These are phyloP conservation scores for Proales similis DNA, from an alignment of 1,140 invertebrate species.

Conservation along the genomic window DNA sequence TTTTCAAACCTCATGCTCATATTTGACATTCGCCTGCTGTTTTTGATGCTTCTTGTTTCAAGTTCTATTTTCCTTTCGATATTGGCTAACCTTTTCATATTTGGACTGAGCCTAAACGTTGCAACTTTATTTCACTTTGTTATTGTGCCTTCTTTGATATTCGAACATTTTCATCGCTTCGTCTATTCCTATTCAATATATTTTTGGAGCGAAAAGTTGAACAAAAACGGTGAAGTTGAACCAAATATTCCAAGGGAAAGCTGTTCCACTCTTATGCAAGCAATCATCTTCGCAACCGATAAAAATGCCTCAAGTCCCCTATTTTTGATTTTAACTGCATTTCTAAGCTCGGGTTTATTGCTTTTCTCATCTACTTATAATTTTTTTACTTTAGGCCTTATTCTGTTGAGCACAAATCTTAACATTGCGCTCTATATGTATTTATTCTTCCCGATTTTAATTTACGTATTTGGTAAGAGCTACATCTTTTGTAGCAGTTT, in stretches of 20 bases:
- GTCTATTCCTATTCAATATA: conserved; percentile 36
- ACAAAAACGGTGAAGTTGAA: no score
- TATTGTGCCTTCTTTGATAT: conserved; percentile 21
- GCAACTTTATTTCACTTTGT: conserved; percentile 22
- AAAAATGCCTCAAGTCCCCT: no score
- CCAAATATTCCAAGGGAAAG: no score
- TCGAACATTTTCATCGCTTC: conserved; percentile 29
- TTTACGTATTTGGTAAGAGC: no score
- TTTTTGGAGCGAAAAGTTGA: no score
- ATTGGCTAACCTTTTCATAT: conserved; percentile 15
- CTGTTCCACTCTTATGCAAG: no score
- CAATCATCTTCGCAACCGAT: no score
- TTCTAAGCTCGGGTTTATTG: conserved; percentile 21
- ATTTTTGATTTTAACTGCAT: conserved; percentile 13
- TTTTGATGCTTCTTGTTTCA: not conserved
- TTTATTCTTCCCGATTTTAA: no score
- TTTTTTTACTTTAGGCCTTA: conserved; percentile 15
- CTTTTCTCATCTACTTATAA: conserved; percentile 28
- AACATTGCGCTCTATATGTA: no score
- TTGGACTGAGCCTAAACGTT: conserved; percentile 19
- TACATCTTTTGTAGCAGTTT: no score
- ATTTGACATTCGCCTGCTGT: conserved; percentile 10
- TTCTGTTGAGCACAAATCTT: conserved; percentile 24
- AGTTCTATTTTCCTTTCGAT: conserved; percentile 23
- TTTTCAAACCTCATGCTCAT: conserved; percentile 28